Conservation (phyloP, 2,888 invertebrate species). For the Idaea straminata region DNA sequence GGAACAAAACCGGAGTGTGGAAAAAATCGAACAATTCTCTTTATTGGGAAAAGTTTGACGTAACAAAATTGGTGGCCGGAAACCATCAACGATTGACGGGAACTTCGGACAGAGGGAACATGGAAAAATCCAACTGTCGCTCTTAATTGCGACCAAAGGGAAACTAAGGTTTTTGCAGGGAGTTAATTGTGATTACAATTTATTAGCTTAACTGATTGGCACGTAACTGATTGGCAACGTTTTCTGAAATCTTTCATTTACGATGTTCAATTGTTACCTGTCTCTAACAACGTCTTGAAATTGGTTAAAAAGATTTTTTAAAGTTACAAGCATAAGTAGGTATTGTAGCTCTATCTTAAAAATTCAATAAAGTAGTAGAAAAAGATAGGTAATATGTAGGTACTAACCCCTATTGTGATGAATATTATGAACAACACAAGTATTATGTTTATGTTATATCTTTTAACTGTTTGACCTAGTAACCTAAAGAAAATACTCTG, state of each 20-base stretch:
- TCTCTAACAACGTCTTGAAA: too few species aligned
- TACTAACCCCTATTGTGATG: too few species aligned
- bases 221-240: not conserved
- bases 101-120: slow-evolving; percentile 9
- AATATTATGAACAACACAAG: not conserved
- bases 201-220: slow-evolving; percentile 12
- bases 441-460: not conserved
- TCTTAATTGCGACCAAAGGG: slow-evolving; percentile 18
- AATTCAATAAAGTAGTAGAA: too few species aligned
- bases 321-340: too few species aligned
- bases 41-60: slow-evolving; percentile 10
- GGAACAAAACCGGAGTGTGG: not conserved
- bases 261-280: not conserved
- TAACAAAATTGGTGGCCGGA: slow-evolving; percentile 11
- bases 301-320: too few species aligned
- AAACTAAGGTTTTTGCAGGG: slow-evolving; percentile 15
- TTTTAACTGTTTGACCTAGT: not conserved
- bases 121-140: slow-evolving; percentile 11
- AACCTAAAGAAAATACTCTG: not conserved
- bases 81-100: slow-evolving; percentile 13
- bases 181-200: slow-evolving; percentile 20
- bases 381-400: too few species aligned
- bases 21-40: not conserved
- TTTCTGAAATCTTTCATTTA: not conserved
- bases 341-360: too few species aligned